phyloP scores from a whole-genome alignment of 2,113 vertebrate species.

The Phaetusa simplex region DNA sequence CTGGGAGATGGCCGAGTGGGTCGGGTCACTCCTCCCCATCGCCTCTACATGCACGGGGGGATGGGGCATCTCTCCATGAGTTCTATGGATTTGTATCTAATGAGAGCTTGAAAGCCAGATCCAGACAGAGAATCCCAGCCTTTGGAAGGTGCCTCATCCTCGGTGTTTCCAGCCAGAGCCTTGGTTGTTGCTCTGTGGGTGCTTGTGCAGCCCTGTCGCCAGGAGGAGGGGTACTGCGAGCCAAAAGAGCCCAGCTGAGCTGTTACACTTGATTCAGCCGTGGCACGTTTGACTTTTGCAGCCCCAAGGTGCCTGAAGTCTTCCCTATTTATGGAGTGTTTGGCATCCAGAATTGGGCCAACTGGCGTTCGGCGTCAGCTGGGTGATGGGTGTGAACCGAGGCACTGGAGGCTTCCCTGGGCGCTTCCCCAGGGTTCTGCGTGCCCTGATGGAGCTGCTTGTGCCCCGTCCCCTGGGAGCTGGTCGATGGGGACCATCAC shows the following conservation, averaged over 20 bases:
- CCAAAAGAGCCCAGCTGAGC: neutral
- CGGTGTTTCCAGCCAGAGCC: neutral
- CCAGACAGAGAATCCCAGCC: neutral
- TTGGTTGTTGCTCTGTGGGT: neutral
- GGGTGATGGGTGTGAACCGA: neutral
- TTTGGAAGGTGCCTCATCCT: neutral
- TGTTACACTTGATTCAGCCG: neutral
- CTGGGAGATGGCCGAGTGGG: neutral
- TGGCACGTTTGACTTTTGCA: neutral
- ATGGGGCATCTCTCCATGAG: neutral
- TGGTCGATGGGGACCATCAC: neutral
- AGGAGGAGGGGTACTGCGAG: neutral
- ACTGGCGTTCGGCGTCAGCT: neutral
- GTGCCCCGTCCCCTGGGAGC: neutral
- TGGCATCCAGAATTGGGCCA: neutral
- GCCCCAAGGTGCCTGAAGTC: neutral
- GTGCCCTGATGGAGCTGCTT: neutral
- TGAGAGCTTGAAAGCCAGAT: neutral
- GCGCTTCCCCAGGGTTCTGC: neutral
- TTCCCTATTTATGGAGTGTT: neutral
- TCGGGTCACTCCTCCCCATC: rapidly evolving
- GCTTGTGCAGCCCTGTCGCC: neutral
- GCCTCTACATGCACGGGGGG: rapidly evolving
- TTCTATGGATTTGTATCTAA: neutral
- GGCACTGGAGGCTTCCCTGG: neutral